phyloP scores from a whole-genome alignment of 1,140 invertebrate genomes.

The Drosophila teissieri region DNA sequence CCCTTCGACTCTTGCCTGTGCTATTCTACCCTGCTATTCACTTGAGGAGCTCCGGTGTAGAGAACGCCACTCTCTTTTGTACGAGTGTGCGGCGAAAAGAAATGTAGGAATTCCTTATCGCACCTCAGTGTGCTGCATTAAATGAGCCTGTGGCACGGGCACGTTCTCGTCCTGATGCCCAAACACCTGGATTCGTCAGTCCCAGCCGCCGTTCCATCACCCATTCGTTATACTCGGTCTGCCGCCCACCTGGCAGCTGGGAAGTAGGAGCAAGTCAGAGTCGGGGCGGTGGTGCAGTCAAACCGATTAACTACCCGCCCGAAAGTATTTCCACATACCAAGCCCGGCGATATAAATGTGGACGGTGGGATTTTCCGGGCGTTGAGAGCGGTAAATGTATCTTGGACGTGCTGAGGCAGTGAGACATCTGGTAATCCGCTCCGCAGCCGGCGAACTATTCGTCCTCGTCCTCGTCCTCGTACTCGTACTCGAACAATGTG shows the following conservation, averaged over 20 bases:
- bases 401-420: constrained; percentile 66
- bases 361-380: constrained; percentile 8
- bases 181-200: constrained; percentile 7
- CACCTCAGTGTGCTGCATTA: constrained; percentile 77
- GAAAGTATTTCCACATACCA: constrained; percentile 77
- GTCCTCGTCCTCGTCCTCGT: constrained; percentile 8
- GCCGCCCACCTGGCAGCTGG: neutral
- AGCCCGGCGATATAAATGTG: constrained; percentile 59
- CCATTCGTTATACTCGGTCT: neutral
- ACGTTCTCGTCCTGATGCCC: constrained; percentile 58
- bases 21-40: too few species aligned
- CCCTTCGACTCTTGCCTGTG: too few species aligned
- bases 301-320: constrained; percentile 75
- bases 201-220: neutral
- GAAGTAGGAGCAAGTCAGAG: constrained; percentile 44
- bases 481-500: constrained; percentile 18
- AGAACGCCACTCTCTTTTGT: constrained; percentile 46
- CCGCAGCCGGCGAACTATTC: constrained; percentile 20
- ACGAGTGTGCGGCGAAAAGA: constrained; percentile 50
- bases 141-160: constrained; percentile 76
- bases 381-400: constrained; percentile 73
- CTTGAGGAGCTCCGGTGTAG: constrained; percentile 42
- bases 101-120: constrained; percentile 82
- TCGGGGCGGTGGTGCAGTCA: constrained; percentile 49
- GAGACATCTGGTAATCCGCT: constrained; percentile 50